These are phyloP conservation scores for Conopomorpha cramerella DNA, from an alignment of 1,140 invertebrate genomes.

Conservation along the genomic window DNA sequence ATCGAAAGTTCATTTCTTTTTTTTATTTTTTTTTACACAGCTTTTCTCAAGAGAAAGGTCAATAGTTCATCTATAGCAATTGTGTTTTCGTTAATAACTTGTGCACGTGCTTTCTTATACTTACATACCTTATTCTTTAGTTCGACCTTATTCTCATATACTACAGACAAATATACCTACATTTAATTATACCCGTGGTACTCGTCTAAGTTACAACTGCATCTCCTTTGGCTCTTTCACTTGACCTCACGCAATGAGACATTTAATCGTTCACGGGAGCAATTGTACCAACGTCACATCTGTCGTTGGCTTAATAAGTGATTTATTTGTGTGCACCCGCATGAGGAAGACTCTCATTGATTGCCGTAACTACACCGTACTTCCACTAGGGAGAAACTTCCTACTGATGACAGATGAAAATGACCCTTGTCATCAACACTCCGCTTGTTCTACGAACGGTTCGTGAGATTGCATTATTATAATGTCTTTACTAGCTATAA, in stretches of 20 bases:
- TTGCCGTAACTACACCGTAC: no score
- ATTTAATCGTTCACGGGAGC: no score
- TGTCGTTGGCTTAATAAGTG: slow-evolving; percentile 45
- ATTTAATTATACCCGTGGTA: slow-evolving; percentile 45
- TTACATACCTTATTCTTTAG: slow-evolving; percentile 1
- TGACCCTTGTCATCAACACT: no score
- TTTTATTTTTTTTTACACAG: no score
- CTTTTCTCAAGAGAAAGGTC: slow-evolving; percentile 12
- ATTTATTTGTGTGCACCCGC: slow-evolving; percentile 36
- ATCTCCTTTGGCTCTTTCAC: slow-evolving; percentile 34
- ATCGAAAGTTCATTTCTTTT: no score
- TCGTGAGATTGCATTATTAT: no score
- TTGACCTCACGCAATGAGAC: slow-evolving; percentile 38
- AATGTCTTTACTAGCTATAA: no score
- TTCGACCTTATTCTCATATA: background rate
- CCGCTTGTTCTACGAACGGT: no score
- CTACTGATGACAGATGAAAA: no score
- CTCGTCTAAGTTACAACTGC: slow-evolving; percentile 30
- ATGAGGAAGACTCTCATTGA: slow-evolving; percentile 50
- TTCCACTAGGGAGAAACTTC: no score
- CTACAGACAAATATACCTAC: slow-evolving; percentile 23
- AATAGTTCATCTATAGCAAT: slow-evolving; percentile 2
- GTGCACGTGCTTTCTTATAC: background rate
- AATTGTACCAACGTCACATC: slow-evolving; percentile 35
- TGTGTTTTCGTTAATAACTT: background rate